Conservation (phyloP, 2,888 invertebrate genomes). For the Mesochorus sp. region DNA sequence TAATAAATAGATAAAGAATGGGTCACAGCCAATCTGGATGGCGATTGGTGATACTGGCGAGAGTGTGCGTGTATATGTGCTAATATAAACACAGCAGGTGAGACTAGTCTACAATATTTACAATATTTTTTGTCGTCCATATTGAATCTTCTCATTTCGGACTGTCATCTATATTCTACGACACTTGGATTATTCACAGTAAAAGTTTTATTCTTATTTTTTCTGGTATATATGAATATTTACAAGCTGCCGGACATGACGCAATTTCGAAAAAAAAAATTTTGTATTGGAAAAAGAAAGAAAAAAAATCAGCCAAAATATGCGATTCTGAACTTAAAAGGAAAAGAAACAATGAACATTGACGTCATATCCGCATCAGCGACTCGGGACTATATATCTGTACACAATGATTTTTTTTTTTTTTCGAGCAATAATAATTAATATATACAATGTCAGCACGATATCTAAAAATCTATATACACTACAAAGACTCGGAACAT, state of each 20-base stretch:
- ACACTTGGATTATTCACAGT: conserved; percentile 54
- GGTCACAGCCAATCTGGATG: conserved; percentile 20
- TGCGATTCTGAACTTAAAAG: not conserved
- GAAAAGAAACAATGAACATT: not conserved
- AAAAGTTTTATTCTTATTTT: conserved; percentile 2
- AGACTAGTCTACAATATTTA: conserved; percentile 4
- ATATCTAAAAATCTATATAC: conserved; percentile 22
- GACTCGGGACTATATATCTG: conserved; percentile 22
- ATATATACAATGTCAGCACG: conserved; percentile 42
- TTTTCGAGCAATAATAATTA: conserved; percentile 25
- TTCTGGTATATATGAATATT: conserved; percentile 39
- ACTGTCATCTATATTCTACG: conserved; percentile 43
- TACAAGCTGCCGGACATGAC: conserved; percentile 52
- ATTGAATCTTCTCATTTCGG: conserved; percentile 16
- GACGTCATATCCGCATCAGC: conserved; percentile 47
- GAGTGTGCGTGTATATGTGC: not conserved
- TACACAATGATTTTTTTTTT: conserved; percentile 37
- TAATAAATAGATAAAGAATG: not conserved
- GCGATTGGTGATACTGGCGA: conserved; percentile 27
- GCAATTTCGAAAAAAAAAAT: not conserved
- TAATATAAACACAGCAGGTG: not conserved
- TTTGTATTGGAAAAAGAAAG: not conserved
- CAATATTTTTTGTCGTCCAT: conserved; percentile 33
- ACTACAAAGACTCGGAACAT: no score
- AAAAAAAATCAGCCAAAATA: not conserved